Base-by-base conservation (phyloP, 30 jellyfish, hydroid and myxozoan species). In the Hydra vulgaris region DNA sequence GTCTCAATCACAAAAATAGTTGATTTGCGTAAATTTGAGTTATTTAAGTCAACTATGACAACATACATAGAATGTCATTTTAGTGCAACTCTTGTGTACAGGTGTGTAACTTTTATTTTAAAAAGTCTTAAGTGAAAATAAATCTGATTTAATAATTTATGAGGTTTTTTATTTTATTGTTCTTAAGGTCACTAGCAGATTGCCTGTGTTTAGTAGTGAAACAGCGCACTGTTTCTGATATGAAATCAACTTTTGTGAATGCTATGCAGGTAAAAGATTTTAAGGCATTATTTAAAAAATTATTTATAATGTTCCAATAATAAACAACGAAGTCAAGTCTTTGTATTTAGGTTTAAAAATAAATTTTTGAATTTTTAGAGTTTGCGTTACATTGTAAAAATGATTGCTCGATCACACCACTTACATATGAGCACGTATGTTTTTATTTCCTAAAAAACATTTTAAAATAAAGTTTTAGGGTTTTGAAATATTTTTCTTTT, bases 31-130 rank as follows among this genome's bases (percentile, higher is more conserved):
- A 86, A 86, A 79, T 90, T 85, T 75, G 82, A 75, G 26, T 70
- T 72, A 54, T 90, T 90, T 85, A 85, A 90, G 75, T 85, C 97
- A 25, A 85, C 95, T 15, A 40, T 90, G 70, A 87, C 80, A 19
- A 85, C 92, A 27, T 90, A 90, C 86, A 83, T 90, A 26, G 95
- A 90, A 25, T 94, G 87, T 24, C 97, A 90, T 74, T 90, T 90
- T 80, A 90, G 97, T 78, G 94, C 96, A 7, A 86, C 95, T 7
- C 86, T 90, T 5, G 97, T 94, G 1, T 90, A 85, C 78, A 86
- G 80, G 97, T 90, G 74, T 17, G 76, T 16, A 22, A n/a, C n/a
- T n/a, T n/a, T n/a, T n/a, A n/a, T n/a, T n/a, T n/a, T 12, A 40
- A 40, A 3, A 12, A 40, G 61, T 40, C 12, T 40, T 40, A 3